A percentile compares a stretch with the other conserved stretches of the same genome.
phyloP scores from a whole-genome alignment of 2,888 invertebrate genomes.

The Xanthia togata region DNA sequence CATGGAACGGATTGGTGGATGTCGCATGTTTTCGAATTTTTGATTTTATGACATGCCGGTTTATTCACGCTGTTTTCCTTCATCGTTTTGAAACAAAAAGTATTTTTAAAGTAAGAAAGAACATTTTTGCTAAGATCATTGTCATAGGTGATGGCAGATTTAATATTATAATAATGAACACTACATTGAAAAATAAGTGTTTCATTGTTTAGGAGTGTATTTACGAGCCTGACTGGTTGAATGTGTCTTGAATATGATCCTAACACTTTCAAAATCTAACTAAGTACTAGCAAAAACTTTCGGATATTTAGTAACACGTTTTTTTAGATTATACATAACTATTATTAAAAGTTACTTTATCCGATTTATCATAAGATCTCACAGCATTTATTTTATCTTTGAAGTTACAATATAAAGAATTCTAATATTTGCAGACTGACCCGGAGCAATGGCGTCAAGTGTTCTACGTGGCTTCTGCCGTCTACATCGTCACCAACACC shows the following conservation, averaged over 20 bases:
- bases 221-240: not conserved
- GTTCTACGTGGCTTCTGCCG: conserved; percentile 92
- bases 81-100: not conserved
- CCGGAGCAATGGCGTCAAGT: conserved; percentile 93
- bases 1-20: too few relatives aligned
- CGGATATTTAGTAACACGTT: not conserved
- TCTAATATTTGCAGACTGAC: conserved; percentile 80
- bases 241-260: not conserved
- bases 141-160: not conserved
- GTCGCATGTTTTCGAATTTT: too few relatives aligned
- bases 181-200: not conserved
- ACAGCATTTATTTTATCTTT: not conserved
- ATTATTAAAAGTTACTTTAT: not conserved
- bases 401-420: not conserved
- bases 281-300: not conserved
- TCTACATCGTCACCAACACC: conserved; percentile 92
- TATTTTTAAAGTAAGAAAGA: too few relatives aligned
- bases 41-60: not conserved
- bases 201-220: not conserved
- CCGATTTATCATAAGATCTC: not conserved
- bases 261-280: not conserved
- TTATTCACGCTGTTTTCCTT: not conserved
- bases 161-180: not conserved
- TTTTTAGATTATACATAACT: too few relatives aligned
- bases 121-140: not conserved